phyloP scores from a whole-genome alignment of 1,140 invertebrate genomes.

The Drosophila pruinosa region DNA sequence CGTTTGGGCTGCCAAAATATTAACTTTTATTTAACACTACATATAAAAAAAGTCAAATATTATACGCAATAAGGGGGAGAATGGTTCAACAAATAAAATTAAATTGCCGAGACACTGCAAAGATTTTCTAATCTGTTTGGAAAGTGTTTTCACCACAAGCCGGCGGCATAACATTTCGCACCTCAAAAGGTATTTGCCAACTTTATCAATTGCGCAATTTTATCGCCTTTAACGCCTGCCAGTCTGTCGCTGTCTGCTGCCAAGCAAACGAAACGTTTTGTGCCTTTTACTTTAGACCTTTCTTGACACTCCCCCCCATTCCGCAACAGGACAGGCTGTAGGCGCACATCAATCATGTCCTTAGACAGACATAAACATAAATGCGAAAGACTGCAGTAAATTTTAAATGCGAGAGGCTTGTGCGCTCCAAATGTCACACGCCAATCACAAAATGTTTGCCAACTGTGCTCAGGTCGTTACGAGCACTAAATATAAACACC shows the following conservation, averaged over 20 bases:
- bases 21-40: too few species aligned
- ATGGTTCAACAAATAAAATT: too few species aligned
- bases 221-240: background rate
- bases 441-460: slow-evolving; percentile 72
- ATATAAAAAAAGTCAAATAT: too few species aligned
- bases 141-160: background rate
- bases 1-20: too few species aligned
- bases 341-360: slow-evolving; percentile 67
- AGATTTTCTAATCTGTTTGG: background rate
- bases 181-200: background rate
- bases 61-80: too few species aligned
- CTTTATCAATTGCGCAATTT: slow-evolving; percentile 1
- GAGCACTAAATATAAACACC: slow-evolving; percentile 5
- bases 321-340: background rate
- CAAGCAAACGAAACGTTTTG: background rate
- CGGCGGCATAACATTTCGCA: background rate
- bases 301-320: slow-evolving; percentile 19
- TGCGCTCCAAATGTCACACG: slow-evolving; percentile 65
- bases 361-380: slow-evolving; percentile 44
- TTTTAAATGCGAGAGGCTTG: slow-evolving; percentile 55
- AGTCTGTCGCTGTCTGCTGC: background rate
- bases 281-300: background rate
- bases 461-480: slow-evolving; percentile 28
- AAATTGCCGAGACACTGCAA: too few species aligned
- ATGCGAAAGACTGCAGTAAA: slow-evolving; percentile 48